Evolutionary conservation across 2,888 invertebrate genomes (phyloP).

Genomic region (Antheraea assamensis): DNA sequence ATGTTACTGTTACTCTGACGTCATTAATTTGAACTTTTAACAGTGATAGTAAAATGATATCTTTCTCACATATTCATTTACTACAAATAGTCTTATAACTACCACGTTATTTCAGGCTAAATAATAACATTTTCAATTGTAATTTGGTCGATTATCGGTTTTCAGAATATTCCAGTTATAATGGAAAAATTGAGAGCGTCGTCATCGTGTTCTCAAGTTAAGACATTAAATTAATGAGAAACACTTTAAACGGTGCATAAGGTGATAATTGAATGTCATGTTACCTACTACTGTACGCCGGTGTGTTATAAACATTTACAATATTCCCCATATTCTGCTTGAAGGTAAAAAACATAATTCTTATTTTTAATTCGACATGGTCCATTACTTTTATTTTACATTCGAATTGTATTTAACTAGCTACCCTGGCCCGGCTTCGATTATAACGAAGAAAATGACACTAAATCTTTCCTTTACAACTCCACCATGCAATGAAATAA

Average conservation of each 20-base stretch:
- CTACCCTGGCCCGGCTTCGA: too few relatives aligned
- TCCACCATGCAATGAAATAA: too few relatives aligned
- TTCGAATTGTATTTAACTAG: background rate
- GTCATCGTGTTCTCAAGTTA: conserved; percentile 40
- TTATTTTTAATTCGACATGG: background rate
- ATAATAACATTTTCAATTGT: conserved; percentile 23
- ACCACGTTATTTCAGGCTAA: background rate
- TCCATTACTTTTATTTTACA: background rate
- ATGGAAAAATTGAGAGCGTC: conserved; percentile 26
- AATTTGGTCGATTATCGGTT: conserved; percentile 22
- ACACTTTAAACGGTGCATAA: conserved; percentile 35
- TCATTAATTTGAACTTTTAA: background rate
- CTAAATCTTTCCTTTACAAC: too few relatives aligned
- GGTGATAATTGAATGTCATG: conserved; percentile 46
- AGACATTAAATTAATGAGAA: conserved; percentile 47
- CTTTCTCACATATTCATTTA: background rate
- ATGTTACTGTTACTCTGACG: background rate
- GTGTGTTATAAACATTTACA: conserved; percentile 19
- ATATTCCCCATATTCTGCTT: background rate
- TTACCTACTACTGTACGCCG: conserved; percentile 21
- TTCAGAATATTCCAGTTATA: conserved; percentile 24
- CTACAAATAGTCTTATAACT: background rate
- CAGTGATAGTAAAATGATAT: background rate
- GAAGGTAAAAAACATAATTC: background rate
- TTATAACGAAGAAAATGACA: too few relatives aligned